Percentiles rank a stretch among this genome's conserved stretches.
phyloP scores from a whole-genome alignment of 2,797 vertebrate species.

The Antennarius maculatus region DNA sequence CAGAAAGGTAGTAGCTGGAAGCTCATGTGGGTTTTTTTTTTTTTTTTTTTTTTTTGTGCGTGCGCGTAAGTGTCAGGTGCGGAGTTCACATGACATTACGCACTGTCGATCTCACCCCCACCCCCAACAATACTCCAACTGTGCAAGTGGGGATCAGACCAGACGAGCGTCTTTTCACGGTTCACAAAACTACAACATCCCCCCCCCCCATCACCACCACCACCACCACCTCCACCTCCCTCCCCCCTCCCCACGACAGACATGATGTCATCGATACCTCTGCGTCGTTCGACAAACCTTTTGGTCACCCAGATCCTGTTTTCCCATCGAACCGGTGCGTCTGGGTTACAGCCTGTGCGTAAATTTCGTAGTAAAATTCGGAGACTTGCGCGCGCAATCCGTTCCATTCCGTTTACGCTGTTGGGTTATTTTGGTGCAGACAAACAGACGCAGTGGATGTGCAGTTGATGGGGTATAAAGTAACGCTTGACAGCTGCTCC shows the following conservation, averaged over 20 bases:
- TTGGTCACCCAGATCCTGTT: constrained; percentile 27
- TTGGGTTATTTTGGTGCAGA: constrained; percentile 74
- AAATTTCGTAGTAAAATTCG: constrained; percentile 58
- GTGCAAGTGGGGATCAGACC: constrained; percentile 72
- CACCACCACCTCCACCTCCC: too few relatives aligned
- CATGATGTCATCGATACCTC: constrained; percentile 78
- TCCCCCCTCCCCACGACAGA: constrained; percentile 58
- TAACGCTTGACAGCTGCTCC: constrained; percentile 64
- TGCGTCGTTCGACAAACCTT: constrained; percentile 52
- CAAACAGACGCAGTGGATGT: constrained; percentile 82
- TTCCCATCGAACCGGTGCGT: constrained; percentile 30
- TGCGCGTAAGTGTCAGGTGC: constrained; percentile 34
- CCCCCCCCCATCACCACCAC: too few relatives aligned
- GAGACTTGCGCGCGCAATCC: constrained; percentile 41
- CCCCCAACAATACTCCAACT: constrained; percentile 66
- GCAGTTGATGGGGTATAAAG: constrained; percentile 63
- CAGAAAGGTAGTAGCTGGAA: constrained; percentile 56
- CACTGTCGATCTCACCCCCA: constrained; percentile 55
- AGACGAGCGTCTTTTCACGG: constrained; percentile 78
- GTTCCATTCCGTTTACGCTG: constrained; percentile 33
- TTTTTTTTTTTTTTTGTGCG: background rate
- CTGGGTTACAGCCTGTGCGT: constrained; percentile 30
- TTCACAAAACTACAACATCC: constrained; percentile 62
- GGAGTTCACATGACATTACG: constrained; percentile 42
- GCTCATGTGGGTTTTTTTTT: background rate